A percentile compares a stretch with the other conserved stretches of the same genome.
Evolutionary conservation across 2,797 vertebrate species (phyloP).

Genomic region (Urophycis tenuis): DNA sequence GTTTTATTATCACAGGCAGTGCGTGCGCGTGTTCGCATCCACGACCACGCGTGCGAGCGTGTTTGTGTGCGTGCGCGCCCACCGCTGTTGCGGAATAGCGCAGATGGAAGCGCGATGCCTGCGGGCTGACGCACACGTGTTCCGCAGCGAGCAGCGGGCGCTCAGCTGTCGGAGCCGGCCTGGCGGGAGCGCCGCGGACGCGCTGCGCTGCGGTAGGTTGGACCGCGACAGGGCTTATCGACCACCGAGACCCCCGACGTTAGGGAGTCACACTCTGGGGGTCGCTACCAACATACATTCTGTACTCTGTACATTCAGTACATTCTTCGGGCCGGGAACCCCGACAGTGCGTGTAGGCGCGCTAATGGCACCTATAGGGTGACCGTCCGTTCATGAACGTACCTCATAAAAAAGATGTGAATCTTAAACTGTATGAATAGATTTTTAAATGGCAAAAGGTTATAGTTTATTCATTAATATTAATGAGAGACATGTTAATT

Average conservation of each 20-base stretch:
- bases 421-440: slow-evolving; percentile 1
- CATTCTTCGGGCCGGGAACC: slow-evolving; percentile 49
- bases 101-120: slow-evolving; percentile 60
- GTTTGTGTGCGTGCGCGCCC: not conserved
- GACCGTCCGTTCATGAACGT: too few species aligned
- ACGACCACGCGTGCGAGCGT: not conserved
- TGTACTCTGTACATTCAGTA: slow-evolving; percentile 43
- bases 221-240: slow-evolving; percentile 33
- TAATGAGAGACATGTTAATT: too few species aligned
- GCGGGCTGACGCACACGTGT: slow-evolving; percentile 55
- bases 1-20: not conserved
- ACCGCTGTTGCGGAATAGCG: slow-evolving; percentile 19
- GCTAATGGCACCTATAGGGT: too few species aligned
- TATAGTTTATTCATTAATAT: too few species aligned
- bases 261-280: slow-evolving; percentile 35
- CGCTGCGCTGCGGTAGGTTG: slow-evolving; percentile 29
- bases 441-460: slow-evolving; percentile 12
- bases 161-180: slow-evolving; percentile 62
- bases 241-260: slow-evolving; percentile 29
- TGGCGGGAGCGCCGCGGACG: slow-evolving; percentile 25
- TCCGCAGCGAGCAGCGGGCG: slow-evolving; percentile 8
- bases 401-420: too few species aligned
- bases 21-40: not conserved
- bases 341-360: too few species aligned
- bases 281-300: slow-evolving; percentile 43